Evolutionary conservation across 1,140 invertebrate species (phyloP).

Genomic region (Drosophila suzukii): DNA sequence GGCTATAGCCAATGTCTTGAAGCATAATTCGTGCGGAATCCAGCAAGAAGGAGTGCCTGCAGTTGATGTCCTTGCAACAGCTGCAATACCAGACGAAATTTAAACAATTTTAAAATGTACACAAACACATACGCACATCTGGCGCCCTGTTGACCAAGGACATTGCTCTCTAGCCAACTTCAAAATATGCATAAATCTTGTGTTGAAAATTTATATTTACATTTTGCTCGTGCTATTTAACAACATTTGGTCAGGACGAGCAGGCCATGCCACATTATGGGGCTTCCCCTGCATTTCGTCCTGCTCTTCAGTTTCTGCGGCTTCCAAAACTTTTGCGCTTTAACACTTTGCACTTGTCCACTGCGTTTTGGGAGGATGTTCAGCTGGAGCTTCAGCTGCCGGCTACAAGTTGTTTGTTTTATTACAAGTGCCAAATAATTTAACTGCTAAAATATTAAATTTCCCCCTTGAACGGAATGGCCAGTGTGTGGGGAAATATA

Average conservation of each 20-base stretch:
- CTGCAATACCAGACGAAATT: conserved; percentile 53
- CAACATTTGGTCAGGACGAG: conserved; percentile 70
- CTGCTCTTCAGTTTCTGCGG: conserved; percentile 53
- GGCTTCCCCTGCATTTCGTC: conserved; percentile 14
- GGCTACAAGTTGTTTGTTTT: conserved; percentile 76
- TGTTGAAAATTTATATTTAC: conserved; percentile 76
- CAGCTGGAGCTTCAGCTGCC: conserved; percentile 13
- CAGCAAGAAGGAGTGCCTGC: conserved; percentile 34
- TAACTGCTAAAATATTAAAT: conserved; percentile 82
- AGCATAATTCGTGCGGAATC: conserved; percentile 51
- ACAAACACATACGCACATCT: conserved; percentile 42
- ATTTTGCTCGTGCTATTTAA: conserved; percentile 80
- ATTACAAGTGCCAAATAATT: conserved; percentile 82
- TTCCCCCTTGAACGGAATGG: conserved; percentile 65
- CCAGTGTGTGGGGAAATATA: conserved; percentile 8
- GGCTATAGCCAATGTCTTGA: conserved; percentile 63
- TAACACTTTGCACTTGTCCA: conserved; percentile 73
- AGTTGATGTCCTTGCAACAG: conserved; percentile 75
- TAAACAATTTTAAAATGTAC: conserved; percentile 78
- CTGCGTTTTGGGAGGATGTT: conserved; percentile 39
- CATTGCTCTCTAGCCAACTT: conserved; percentile 18
- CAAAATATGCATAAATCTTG: conserved; percentile 81
- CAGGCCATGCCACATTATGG: conserved; percentile 43
- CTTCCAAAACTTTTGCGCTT: conserved; percentile 75
- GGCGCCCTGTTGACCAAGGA: conserved; percentile 26